Evolutionary conservation across 1,140 invertebrate genomes (phyloP).

Genomic region (Tetragnatha versicolor): DNA sequence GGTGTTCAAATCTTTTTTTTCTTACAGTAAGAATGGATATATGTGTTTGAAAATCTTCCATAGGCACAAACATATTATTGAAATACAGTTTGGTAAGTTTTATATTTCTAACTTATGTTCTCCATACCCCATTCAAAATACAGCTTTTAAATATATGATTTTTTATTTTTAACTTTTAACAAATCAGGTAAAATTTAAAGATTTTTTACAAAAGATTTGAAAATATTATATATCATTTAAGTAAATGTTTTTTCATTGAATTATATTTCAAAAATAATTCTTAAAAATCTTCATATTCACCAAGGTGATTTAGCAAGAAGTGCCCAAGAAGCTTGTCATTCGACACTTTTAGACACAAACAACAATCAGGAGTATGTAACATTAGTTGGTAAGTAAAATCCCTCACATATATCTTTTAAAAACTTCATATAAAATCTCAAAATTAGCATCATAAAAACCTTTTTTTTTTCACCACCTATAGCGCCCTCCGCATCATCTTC

Average conservation of each 20-base stretch:
- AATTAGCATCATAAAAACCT: not conserved
- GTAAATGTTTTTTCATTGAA: no score
- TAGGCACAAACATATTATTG: constrained; percentile 57
- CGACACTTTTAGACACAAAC: constrained; percentile 42
- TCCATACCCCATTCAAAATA: not conserved
- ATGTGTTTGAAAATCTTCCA: constrained; percentile 57
- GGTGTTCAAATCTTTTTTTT: no score
- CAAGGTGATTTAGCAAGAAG: constrained; percentile 46
- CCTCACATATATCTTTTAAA: not conserved
- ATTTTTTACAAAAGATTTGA: not conserved
- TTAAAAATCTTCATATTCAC: not conserved
- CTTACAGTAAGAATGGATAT: constrained; percentile 59
- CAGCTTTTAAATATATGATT: no score
- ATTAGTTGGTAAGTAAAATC: constrained; percentile 57
- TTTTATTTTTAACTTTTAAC: no score
- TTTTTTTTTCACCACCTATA: no score
- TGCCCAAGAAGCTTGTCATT: constrained; percentile 51
- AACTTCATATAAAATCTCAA: not conserved
- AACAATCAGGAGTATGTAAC: constrained; percentile 57
- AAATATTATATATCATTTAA: not conserved
- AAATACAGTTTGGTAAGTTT: constrained; percentile 59
- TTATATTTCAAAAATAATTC: not conserved
- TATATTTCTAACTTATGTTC: not conserved
- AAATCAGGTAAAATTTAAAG: not conserved
- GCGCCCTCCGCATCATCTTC: constrained; percentile 18